phyloP scores from a whole-genome alignment of 2,888 invertebrate genomes.

The Netelia melanura region DNA sequence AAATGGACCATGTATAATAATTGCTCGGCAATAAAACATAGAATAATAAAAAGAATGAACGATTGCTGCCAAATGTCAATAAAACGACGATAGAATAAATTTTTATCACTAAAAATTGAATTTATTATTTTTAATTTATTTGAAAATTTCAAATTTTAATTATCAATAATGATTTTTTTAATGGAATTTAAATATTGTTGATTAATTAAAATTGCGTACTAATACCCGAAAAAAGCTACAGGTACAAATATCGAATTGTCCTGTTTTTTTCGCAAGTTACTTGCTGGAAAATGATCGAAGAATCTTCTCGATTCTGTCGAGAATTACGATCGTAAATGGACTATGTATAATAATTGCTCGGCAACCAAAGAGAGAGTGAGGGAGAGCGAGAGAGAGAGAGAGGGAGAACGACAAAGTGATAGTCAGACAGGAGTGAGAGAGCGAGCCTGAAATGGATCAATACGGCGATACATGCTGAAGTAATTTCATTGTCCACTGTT shows the following conservation, averaged over 20 bases:
- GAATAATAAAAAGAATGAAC: constrained; percentile 16
- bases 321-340: constrained; percentile 44
- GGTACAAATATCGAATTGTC: background rate
- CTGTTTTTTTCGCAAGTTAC: background rate
- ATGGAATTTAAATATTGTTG: too few species aligned
- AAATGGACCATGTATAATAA: constrained; percentile 54
- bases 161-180: background rate
- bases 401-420: constrained; percentile 19
- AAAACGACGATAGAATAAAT: too few species aligned
- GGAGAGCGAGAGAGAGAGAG: constrained; percentile 40
- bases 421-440: constrained; percentile 31
- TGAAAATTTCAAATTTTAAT: background rate
- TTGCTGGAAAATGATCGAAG: background rate
- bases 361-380: constrained; percentile 34
- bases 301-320: constrained; percentile 7
- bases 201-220: too few species aligned
- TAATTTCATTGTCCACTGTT: constrained; percentile 82
- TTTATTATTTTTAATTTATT: too few species aligned
- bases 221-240: too few species aligned
- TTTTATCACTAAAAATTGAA: too few species aligned
- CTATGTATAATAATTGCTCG: constrained; percentile 49
- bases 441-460: constrained; percentile 75
- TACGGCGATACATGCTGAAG: constrained; percentile 80
- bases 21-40: constrained; percentile 29
- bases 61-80: too few species aligned